A percentile compares a stretch with the other conserved stretches of the same genome.
These are phyloP conservation scores for Anableps anableps DNA, from an alignment of 2,797 vertebrate species.

Conservation along the genomic window DNA sequence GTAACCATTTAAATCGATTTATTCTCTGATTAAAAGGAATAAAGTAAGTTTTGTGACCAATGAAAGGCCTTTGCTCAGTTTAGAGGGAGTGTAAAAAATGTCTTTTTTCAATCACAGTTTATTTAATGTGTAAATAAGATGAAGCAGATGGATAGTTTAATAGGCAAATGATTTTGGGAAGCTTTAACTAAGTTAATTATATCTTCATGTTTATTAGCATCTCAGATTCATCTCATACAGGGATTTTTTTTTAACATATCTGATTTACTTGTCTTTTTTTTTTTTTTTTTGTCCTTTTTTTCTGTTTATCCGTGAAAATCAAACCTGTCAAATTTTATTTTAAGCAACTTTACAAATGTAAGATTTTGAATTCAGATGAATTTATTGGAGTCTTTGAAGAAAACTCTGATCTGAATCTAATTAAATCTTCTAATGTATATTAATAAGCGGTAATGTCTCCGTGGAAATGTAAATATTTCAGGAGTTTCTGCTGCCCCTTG, in stretches of 20 bases:
- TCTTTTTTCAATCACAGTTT: background rate
- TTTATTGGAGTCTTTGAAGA: background rate
- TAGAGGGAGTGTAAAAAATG: background rate
- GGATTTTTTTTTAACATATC: background rate
- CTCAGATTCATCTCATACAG: background rate
- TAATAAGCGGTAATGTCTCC: background rate
- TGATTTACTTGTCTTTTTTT: background rate
- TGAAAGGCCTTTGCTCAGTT: background rate
- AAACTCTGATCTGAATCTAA: background rate
- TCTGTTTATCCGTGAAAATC: background rate
- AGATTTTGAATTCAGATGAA: background rate
- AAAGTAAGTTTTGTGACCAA: background rate
- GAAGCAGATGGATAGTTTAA: background rate
- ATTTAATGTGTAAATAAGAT: slow-evolving; percentile 2
- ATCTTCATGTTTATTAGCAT: background rate
- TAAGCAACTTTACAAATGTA: background rate
- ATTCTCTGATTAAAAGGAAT: background rate
- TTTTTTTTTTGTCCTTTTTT: background rate
- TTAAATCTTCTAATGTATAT: background rate
- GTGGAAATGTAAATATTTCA: slow-evolving; percentile 47
- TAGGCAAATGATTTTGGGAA: background rate
- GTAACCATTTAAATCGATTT: slow-evolving; percentile 4
- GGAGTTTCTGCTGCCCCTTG: slow-evolving; percentile 48
- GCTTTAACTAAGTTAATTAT: background rate
- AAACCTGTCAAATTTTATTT: background rate